These are phyloP conservation scores for Hassar affinis DNA, from an alignment of 2,113 vertebrate species.

Conservation along the genomic window DNA sequence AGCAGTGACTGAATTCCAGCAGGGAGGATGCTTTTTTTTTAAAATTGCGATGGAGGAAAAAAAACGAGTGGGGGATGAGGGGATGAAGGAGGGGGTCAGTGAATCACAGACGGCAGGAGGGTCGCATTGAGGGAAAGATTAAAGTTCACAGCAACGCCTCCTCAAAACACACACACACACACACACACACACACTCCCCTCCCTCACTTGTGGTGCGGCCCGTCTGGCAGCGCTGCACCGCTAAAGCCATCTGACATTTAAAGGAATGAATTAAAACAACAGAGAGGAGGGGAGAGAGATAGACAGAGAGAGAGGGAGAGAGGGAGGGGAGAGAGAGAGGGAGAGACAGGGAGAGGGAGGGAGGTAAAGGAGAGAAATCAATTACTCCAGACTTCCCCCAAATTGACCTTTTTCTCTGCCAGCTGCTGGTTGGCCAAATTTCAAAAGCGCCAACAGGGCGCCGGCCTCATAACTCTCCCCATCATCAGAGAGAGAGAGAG, in stretches of 20 bases:
- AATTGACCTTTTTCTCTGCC: conserved; percentile 70
- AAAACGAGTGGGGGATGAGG: neutral
- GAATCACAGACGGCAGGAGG: conserved; percentile 47
- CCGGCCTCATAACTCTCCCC: conserved; percentile 20
- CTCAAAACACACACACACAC: neutral
- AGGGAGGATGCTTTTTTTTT: conserved; percentile 53
- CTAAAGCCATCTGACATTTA: conserved; percentile 54
- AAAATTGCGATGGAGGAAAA: conserved; percentile 1
- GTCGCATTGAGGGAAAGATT: conserved; percentile 71
- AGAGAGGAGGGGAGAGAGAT: neutral
- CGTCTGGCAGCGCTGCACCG: conserved; percentile 18
- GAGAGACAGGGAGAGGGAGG: conserved; percentile 2
- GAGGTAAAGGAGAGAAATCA: conserved; percentile 42
- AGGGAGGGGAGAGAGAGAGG: neutral
- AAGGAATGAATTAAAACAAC: conserved; percentile 52
- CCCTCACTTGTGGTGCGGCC: conserved; percentile 36
- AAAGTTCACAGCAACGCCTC: conserved; percentile 34
- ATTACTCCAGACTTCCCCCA: conserved; percentile 57
- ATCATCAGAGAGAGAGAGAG: conserved; percentile 12
- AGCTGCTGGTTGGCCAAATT: conserved; percentile 48
- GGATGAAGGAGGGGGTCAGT: neutral
- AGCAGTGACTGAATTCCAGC: conserved; percentile 77
- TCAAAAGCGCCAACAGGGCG: conserved; percentile 46
- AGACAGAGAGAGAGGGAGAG: neutral
- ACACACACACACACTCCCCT: conserved; percentile 1